Percentiles rank a stretch among this genome's conserved stretches.
Conservation (phyloP, 2,113 vertebrate genomes). For the Calonectris borealis region DNA sequence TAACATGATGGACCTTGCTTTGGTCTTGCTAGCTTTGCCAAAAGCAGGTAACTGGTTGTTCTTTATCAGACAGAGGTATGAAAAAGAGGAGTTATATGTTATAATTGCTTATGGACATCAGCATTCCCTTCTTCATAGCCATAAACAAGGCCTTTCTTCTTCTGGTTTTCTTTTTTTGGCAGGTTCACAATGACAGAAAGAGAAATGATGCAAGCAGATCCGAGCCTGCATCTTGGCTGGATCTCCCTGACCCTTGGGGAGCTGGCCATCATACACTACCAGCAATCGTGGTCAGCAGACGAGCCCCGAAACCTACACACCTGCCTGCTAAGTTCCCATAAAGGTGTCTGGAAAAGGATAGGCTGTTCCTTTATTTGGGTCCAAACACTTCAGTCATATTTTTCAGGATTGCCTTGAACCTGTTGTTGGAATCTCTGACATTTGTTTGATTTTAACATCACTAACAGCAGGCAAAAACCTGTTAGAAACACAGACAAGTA, state of each 20-base stretch:
- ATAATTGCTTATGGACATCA: not conserved
- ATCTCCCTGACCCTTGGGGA: not conserved
- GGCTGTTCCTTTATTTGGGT: not conserved
- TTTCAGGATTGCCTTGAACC: not conserved
- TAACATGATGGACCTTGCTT: not conserved
- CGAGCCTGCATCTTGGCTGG: not conserved
- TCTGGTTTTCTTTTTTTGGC: not conserved
- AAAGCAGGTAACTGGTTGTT: not conserved
- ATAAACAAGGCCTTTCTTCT: not conserved
- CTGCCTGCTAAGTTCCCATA: not conserved
- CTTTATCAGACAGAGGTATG: not conserved
- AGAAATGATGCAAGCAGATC: fast-evolving
- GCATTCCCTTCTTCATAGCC: not conserved
- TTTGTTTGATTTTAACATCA: not conserved
- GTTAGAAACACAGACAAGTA: not conserved
- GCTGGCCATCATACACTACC: fast-evolving
- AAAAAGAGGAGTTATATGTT: not conserved
- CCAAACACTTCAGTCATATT: not conserved
- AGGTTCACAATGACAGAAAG: not conserved
- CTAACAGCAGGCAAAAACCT: not conserved
- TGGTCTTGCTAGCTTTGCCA: not conserved
- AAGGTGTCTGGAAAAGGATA: not conserved
- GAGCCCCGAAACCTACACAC: not conserved
- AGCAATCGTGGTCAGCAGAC: fast-evolving
- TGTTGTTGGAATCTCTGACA: not conserved